Evolutionary conservation across 2,797 vertebrate genomes (phyloP).

Genomic region (Myotis findleyi): DNA sequence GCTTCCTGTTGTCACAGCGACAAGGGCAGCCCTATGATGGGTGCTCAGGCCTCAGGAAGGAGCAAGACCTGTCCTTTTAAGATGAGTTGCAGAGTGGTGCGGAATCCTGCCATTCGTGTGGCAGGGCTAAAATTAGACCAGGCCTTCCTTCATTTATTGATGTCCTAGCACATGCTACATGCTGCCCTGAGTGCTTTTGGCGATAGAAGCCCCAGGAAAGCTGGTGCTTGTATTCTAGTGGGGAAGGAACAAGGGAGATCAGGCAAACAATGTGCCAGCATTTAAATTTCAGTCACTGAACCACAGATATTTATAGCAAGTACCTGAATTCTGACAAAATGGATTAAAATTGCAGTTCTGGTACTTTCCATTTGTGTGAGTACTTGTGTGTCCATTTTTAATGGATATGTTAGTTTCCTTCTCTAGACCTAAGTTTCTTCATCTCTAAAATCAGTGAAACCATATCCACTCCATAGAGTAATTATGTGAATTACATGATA

Average conservation of each 20-base stretch:
- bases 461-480: too few species aligned
- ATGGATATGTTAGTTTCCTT: not conserved
- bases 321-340: not conserved
- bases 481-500: not conserved
- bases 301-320: not conserved
- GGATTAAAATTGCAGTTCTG: not conserved
- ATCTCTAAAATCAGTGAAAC: not conserved
- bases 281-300: not conserved
- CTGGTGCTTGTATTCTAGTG: accelerated
- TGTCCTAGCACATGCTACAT: not conserved
- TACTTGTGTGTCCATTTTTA: not conserved
- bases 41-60: not conserved
- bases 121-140: not conserved
- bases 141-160: not conserved
- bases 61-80: not conserved
- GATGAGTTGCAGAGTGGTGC: not conserved
- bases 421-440: not conserved
- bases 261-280: not conserved
- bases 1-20: slow-evolving; percentile 71
- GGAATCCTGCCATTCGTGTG: slow-evolving; percentile 24
- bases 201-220: not conserved
- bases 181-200: not conserved
- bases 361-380: not conserved
- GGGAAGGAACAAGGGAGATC: not conserved
- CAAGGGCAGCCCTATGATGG: slow-evolving; percentile 44